Conservation (phyloP, 2,888 invertebrate species). For the Argyra leucocephala region DNA sequence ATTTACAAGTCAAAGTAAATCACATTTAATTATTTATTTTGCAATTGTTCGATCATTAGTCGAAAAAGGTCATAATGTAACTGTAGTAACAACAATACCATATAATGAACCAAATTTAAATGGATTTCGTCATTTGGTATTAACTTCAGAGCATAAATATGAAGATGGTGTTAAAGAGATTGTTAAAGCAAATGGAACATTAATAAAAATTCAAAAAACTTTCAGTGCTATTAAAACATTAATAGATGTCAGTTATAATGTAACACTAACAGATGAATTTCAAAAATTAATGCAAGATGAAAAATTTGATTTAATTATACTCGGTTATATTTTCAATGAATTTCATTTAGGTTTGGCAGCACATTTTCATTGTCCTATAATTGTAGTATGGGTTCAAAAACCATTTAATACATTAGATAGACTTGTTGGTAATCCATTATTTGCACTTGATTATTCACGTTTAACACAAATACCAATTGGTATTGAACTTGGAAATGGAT, state of each 20-base stretch:
- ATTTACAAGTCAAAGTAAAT: conserved; percentile 37
- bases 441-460: neutral
- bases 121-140: conserved; percentile 19
- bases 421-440: conserved; percentile 31
- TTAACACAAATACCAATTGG: neutral
- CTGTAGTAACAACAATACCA: conserved; percentile 32
- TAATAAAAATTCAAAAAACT: neutral
- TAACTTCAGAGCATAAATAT: neutral
- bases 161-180: neutral
- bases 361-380: conserved; percentile 35
- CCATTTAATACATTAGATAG: conserved; percentile 29
- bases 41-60: conserved; percentile 33
- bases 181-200: neutral
- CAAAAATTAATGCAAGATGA: conserved; percentile 25
- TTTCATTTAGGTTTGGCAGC: conserved; percentile 36
- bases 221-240: neutral
- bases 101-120: conserved; percentile 33
- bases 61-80: conserved; percentile 38
- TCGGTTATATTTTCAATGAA: conserved; percentile 35
- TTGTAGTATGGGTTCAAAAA: conserved; percentile 30
- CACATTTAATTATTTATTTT: conserved; percentile 39
- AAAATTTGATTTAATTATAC: conserved; percentile 33
- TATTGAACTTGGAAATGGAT: neutral
- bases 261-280: conserved; percentile 16
- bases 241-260: neutral